These are phyloP conservation scores for Leistus spinibarbis DNA, from an alignment of 2,888 invertebrate species.

Conservation along the genomic window DNA sequence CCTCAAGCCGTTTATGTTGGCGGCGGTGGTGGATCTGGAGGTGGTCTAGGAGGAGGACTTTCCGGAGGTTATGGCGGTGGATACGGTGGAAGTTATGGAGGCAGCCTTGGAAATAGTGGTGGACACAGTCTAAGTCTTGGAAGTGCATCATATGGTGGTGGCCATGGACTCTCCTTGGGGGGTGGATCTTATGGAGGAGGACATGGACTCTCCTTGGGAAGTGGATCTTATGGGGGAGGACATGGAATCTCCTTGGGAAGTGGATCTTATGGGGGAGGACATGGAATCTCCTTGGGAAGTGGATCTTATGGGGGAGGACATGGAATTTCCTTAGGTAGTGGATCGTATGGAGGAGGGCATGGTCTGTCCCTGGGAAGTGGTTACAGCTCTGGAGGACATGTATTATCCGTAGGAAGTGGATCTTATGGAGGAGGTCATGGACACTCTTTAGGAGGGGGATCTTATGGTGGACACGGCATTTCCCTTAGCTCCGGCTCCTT, in stretches of 20 bases:
- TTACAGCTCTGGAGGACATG: slow-evolving; percentile 12
- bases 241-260: slow-evolving; percentile 1
- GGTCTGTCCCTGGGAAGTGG: slow-evolving; percentile 15
- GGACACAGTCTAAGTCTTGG: slow-evolving; percentile 18
- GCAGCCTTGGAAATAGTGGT: background rate
- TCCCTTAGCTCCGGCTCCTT: slow-evolving; percentile 12
- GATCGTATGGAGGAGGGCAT: slow-evolving; percentile 2
- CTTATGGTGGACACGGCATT: slow-evolving; percentile 19
- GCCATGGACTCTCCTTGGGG: background rate
- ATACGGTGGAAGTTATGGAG: background rate
- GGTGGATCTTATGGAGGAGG: background rate
- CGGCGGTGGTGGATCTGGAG: slow-evolving; percentile 18
- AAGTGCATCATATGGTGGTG: slow-evolving; percentile 12
- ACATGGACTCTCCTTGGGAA: slow-evolving; percentile 11
- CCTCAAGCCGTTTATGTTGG: slow-evolving; percentile 32
- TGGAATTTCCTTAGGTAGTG: background rate
- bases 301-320: slow-evolving; percentile 5
- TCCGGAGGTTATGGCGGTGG: slow-evolving; percentile 4
- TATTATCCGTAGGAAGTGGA: slow-evolving; percentile 3
- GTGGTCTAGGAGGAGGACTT: slow-evolving; percentile 21
- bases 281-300: slow-evolving; percentile 12
- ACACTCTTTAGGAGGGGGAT: slow-evolving; percentile 10
- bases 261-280: slow-evolving; percentile 3
- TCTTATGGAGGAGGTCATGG: background rate
- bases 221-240: slow-evolving; percentile 11